Evolutionary conservation across 2,888 invertebrate species (phyloP), one percentile per base, ranked within the genome.

Genomic region (Drosophila barbarae): DNA sequence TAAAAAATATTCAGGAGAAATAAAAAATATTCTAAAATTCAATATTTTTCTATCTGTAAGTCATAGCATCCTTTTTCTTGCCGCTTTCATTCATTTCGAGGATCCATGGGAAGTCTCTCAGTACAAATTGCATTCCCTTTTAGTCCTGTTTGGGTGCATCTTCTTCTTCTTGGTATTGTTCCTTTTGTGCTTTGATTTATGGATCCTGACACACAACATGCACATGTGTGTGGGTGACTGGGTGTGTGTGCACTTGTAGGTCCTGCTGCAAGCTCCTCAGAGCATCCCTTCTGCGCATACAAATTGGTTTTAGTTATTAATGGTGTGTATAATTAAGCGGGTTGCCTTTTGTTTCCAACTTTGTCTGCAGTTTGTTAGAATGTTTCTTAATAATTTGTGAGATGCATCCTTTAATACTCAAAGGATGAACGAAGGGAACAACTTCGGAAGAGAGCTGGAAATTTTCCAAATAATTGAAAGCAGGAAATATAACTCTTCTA

Each of bases 281-380:
- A 64, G 73, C 82, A 64, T 41, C 34, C 41, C 35, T 15, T 18
- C 26, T 42, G 82, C 71, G 69, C 84, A 84, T 79, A 79, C 79
- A 79, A 79, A 79, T 79, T 79, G 79, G 79, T 79, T 79, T 79
- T 79, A 79, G 84, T 79, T 79, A 79, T 79, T 79, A 84, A 79
- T 79, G 79, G 79, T 78, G 78, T 79, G 79, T 79, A 79, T 79
- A 79, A 84, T 79, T 79, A 79, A 79, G 79, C 84, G 74, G 59
- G 21, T 55, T 71, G 76, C 72, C 79, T 84, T 81, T 79, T 84
- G 78, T 79, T 82, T 65, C 70, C 83, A 84, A 79, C 79, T 84
- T 81, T 79, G 79, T 78, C 79, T 81, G 73, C 77, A 79, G 76
- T 81, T 84, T 84, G 84, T 58, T 72, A 69, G 76, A 77, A 84